Conservation (phyloP, 2,888 invertebrate species). For the Apoda limacodes region DNA sequence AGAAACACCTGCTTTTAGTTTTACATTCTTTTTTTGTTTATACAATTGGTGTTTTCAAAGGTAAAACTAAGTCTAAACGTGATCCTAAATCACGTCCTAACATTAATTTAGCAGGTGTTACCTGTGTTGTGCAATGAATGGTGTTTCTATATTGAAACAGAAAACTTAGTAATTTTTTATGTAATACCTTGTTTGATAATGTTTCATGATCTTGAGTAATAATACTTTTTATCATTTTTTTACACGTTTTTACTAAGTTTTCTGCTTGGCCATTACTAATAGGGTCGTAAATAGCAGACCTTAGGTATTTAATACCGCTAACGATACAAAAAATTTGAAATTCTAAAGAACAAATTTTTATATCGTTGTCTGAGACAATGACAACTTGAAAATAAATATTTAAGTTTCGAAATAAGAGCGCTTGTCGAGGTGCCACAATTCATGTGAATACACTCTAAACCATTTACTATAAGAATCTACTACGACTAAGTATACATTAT, state of each 20-base stretch:
- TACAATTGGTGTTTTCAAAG: too few relatives aligned
- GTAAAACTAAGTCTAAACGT: conserved; percentile 15
- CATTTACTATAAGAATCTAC: conserved; percentile 16
- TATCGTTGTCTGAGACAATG: conserved; percentile 10
- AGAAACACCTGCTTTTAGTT: conserved; percentile 5
- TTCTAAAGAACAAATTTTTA: conserved; percentile 10
- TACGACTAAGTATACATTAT: conserved; percentile 14
- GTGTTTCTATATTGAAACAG: conserved; percentile 20
- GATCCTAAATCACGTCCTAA: conserved; percentile 18
- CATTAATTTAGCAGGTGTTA: conserved; percentile 18
- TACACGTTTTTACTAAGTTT: conserved; percentile 15
- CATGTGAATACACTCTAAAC: conserved; percentile 18
- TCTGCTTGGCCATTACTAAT: too few relatives aligned
- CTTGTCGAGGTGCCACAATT: conserved; percentile 10
- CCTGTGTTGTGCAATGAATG: conserved; percentile 17
- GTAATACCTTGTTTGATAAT: background rate
- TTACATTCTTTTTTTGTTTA: too few relatives aligned
- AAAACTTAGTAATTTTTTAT: conserved; percentile 14
- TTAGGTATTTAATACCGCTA: conserved; percentile 14
- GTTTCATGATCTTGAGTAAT: conserved; percentile 13
- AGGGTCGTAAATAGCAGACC: conserved; percentile 11
- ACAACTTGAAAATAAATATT: conserved; percentile 12
- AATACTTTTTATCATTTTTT: conserved; percentile 19
- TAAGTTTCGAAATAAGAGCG: conserved; percentile 14
- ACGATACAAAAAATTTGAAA: conserved; percentile 13